phyloP scores from a whole-genome alignment of 2,797 vertebrate species.

The Nyctalus aviator region DNA sequence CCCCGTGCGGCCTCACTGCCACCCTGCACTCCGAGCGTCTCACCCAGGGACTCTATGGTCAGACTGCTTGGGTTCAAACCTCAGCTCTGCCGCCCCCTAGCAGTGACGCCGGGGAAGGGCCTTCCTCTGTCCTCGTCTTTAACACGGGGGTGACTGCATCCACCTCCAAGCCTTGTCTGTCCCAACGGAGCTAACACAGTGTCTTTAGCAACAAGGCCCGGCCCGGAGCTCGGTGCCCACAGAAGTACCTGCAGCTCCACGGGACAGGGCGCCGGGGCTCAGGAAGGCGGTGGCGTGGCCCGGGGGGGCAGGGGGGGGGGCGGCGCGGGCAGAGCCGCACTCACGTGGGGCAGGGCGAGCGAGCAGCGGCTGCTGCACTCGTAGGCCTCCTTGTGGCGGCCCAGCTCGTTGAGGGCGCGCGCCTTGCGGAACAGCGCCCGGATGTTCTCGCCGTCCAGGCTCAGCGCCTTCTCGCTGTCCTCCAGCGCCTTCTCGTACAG shows the following conservation, averaged over 20 bases:
- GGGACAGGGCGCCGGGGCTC: not conserved
- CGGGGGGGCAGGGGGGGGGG: not conserved
- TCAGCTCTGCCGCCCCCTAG: not conserved
- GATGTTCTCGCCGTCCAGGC: conserved; percentile 91
- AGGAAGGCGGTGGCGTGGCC: not conserved
- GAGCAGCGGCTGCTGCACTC: conserved; percentile 97
- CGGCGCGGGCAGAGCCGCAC: not conserved
- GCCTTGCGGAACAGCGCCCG: conserved; percentile 96
- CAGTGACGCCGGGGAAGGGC: not conserved
- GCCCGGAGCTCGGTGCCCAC: not conserved
- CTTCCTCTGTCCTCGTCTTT: not conserved
- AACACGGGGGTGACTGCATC: not conserved
- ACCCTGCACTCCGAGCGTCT: not conserved
- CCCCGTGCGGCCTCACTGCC: not conserved
- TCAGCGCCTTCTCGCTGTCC: conserved; percentile 94
- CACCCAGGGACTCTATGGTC: accelerated
- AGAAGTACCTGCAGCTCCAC: not conserved
- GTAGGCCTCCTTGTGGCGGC: conserved; percentile 96
- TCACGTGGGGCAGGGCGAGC: conserved; percentile 95
- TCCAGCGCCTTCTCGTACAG: conserved; percentile 95
- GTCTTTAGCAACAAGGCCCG: not conserved
- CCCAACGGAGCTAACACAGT: not conserved
- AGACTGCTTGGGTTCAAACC: not conserved
- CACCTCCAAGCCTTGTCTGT: not conserved
- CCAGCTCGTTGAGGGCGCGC: conserved; percentile 93